Base-by-base conservation (phyloP, 1,140 invertebrate genomes). In the Drosophila jambulina region DNA sequence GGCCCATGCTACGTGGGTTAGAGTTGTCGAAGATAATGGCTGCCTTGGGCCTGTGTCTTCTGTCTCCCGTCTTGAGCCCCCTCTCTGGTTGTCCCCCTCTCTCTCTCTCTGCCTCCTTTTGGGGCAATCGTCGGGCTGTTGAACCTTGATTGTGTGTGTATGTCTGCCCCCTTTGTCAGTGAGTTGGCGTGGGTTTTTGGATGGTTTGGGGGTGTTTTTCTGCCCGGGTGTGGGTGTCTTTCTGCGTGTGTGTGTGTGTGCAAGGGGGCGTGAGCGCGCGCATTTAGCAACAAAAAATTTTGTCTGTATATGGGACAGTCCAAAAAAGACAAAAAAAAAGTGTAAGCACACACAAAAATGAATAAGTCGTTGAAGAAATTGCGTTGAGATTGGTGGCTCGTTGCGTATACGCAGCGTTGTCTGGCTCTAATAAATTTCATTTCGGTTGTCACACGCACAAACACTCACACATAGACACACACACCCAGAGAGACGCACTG, bases 11-110 rank as follows among this genome's bases (percentile, higher is more conserved):
- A 80, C 75, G 68, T 80, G 77, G 83, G 64, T 81, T 77, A 75
- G 48, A 84, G 68, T 86, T 91, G 78, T 91, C 85, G 82, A 90
- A 90, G 82, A 91, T 82, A 90, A 90, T 90, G 86, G 82, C 86
- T 74, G 83, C 80, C 74, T 80, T 79, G 82, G 82, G 82, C 53
- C 53, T 56, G 53, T 54, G 53, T 54, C 32, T 54, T 54, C 32
- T 54, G 53, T 53, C 49, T 53, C 49, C n/a, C 49, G 49, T 53
- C 49, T 34, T 34, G 29, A 21, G 49, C 65, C 80, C 56, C 54
- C 23, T 25, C 58, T 25, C 57, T 32, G 25, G 12, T 27, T 38
- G 40, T 38, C 7, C 2, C 29, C n/a, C 38, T 38, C 53, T 3
- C 19, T 57, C 13, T 15, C 29, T 58, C 34, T 10, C 23, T 38